phyloP scores from a whole-genome alignment of 2,888 invertebrate genomes.

The Erebia aethiops region DNA sequence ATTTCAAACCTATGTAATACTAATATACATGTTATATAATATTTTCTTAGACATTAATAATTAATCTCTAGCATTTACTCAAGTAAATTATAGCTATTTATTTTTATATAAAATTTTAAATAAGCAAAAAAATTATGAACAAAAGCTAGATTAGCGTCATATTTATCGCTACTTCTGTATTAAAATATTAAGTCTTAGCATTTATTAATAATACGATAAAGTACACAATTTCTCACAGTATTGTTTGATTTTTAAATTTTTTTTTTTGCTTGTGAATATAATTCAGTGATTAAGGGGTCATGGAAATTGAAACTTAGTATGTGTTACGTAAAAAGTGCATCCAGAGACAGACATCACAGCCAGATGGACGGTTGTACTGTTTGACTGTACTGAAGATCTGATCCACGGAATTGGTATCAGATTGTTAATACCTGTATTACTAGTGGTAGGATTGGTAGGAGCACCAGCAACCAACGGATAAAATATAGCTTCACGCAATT shows the following conservation, averaged over 20 bases:
- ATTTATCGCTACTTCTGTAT: not conserved
- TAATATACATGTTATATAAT: not conserved
- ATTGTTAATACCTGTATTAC: no score
- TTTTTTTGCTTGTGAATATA: not conserved
- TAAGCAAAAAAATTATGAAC: not conserved
- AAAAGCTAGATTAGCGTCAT: not conserved
- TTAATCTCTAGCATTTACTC: not conserved
- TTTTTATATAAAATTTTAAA: not conserved
- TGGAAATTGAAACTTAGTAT: no score
- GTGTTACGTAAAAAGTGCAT: no score
- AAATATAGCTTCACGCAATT: no score
- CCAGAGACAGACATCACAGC: no score
- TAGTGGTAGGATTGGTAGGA: no score
- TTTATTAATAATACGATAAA: not conserved
- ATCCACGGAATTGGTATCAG: no score
- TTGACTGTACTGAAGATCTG: no score
- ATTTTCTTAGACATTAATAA: not conserved
- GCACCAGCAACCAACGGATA: no score
- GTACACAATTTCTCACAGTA: not conserved
- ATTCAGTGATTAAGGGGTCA: not conserved
- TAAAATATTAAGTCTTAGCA: constrained; percentile 6
- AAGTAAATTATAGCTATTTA: not conserved
- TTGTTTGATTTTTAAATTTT: not conserved
- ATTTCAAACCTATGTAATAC: not conserved
- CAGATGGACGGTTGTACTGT: no score